These are phyloP conservation scores for Eurois occulta DNA, from an alignment of 2,888 invertebrate genomes.

Conservation along the genomic window DNA sequence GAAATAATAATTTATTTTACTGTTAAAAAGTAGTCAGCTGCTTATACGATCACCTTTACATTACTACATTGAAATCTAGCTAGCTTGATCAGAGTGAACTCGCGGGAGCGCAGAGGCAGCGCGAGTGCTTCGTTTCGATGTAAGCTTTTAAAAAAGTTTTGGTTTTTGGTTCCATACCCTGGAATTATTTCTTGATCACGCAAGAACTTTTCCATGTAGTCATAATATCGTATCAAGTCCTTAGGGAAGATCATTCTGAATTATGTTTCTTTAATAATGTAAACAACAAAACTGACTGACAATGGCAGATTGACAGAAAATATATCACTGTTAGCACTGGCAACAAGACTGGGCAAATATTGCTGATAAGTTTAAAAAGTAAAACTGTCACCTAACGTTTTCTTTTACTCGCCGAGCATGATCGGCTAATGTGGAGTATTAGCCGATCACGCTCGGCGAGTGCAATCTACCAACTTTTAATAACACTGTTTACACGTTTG, in stretches of 20 bases:
- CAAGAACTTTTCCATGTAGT: slow-evolving; percentile 68
- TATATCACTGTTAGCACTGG: background rate
- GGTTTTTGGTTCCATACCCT: slow-evolving; percentile 71
- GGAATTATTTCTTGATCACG: slow-evolving; percentile 73
- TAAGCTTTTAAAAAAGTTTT: no score
- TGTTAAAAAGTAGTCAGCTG: background rate
- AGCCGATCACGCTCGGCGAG: background rate
- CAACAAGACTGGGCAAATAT: background rate
- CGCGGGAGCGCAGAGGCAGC: no score
- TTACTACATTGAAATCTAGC: background rate
- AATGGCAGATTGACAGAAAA: background rate
- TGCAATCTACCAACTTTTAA: background rate
- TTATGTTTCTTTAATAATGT: background rate
- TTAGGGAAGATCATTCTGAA: slow-evolving; percentile 74
- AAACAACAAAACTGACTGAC: slow-evolving; percentile 2
- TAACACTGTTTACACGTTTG: background rate
- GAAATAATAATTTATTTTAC: slow-evolving; percentile 57
- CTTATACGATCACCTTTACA: no score
- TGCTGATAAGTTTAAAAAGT: background rate
- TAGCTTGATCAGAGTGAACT: background rate
- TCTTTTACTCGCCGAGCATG: no score
- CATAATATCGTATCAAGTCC: slow-evolving; percentile 71
- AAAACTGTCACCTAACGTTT: background rate
- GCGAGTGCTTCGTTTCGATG: background rate
- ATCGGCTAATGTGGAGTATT: no score